A percentile compares a stretch with the other conserved stretches of the same genome.
Conservation (phyloP, 2,113 vertebrate genomes). For the Dryoscopus gambensis region DNA sequence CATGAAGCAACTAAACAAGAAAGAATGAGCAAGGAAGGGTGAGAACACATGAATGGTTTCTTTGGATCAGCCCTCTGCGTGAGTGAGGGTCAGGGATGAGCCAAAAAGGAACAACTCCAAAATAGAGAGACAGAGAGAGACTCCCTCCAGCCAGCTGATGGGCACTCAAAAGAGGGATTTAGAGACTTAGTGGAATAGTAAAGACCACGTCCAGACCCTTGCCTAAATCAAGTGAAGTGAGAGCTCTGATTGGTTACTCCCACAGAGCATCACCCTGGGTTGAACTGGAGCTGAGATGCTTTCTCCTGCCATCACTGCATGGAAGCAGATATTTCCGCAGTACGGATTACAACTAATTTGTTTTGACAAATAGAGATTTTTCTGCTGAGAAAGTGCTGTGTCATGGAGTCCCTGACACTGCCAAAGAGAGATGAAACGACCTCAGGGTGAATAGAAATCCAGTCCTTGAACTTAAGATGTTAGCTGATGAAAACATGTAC, state of each 20-base stretch:
- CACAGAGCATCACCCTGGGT: neutral
- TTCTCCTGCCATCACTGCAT: neutral
- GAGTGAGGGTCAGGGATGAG: neutral
- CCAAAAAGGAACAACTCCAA: neutral
- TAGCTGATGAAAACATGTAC: neutral
- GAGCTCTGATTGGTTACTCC: neutral
- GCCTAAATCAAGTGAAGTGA: neutral
- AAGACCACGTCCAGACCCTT: neutral
- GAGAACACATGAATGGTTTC: neutral
- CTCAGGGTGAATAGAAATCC: neutral
- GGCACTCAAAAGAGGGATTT: neutral
- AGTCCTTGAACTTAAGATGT: neutral
- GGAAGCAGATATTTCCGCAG: neutral
- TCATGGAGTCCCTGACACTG: constrained; percentile 24
- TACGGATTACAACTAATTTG: neutral
- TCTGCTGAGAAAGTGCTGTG: neutral
- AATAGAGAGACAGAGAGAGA: neutral
- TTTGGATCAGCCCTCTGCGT: neutral
- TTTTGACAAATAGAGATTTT: constrained; percentile 26
- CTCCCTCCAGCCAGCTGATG: neutral
- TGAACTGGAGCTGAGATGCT: neutral
- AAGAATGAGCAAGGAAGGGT: neutral
- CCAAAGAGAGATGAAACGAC: neutral
- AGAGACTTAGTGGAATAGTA: neutral
- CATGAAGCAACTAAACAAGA: neutral